A percentile compares a stretch with the other conserved stretches of the same genome.
phyloP scores from a whole-genome alignment of 1,140 invertebrate species.

The Branchinecta lynchi region DNA sequence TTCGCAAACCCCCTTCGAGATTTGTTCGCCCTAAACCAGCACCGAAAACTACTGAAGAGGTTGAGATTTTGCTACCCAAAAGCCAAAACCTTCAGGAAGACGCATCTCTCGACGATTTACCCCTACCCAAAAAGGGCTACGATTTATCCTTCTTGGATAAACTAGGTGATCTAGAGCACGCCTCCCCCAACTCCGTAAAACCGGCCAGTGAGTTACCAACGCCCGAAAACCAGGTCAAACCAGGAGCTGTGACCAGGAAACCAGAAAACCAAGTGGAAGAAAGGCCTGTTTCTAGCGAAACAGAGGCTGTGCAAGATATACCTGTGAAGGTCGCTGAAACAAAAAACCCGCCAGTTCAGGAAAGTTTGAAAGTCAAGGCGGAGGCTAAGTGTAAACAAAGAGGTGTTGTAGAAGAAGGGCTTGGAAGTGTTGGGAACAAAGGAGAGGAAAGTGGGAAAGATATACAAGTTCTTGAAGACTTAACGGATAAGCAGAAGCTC shows the following conservation, averaged over 20 bases:
- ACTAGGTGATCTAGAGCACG: neutral
- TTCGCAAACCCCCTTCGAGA: neutral
- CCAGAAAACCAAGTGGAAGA: neutral
- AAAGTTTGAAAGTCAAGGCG: neutral
- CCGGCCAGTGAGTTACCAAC: neutral
- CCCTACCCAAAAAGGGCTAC: neutral
- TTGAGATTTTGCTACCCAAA: neutral
- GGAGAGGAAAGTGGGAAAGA: no score
- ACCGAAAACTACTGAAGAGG: neutral
- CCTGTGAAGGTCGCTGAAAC: neutral
- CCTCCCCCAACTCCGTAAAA: neutral
- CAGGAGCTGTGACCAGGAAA: neutral
- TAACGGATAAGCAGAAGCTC: neutral
- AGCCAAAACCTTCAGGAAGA: neutral
- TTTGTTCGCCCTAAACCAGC: neutral
- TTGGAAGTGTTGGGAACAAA: no score
- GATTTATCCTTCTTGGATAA: constrained; percentile 4
- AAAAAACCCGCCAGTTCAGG: neutral
- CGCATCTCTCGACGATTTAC: neutral
- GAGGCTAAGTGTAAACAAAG: neutral
- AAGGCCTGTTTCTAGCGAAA: neutral
- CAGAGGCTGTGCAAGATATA: no score
- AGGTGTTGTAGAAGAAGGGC: no score
- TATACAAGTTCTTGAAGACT: neutral
- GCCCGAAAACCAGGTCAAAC: neutral